Evolutionary conservation across 1,140 invertebrate genomes (phyloP).

Genomic region (Orussus abietinus): DNA sequence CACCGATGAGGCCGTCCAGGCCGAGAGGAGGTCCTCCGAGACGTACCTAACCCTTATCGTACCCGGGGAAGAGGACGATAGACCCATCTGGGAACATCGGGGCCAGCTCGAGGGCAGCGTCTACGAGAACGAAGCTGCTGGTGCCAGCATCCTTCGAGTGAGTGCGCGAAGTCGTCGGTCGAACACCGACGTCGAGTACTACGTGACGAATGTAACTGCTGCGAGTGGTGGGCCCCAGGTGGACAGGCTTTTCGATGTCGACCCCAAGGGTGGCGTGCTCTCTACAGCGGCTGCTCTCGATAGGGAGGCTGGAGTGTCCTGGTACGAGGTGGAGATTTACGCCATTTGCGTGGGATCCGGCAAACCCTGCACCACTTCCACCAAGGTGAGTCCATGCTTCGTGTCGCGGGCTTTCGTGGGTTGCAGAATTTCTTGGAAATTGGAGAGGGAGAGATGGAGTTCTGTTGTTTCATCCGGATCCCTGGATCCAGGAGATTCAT

Average conservation of each 20-base stretch:
- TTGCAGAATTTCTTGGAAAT: slow-evolving; percentile 1
- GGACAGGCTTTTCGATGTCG: slow-evolving; percentile 84
- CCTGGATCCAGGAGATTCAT: too few relatives aligned
- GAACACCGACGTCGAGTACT: slow-evolving; percentile 77
- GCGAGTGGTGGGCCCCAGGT: slow-evolving; percentile 66
- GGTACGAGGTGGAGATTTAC: slow-evolving; percentile 79
- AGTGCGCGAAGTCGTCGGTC: slow-evolving; percentile 59
- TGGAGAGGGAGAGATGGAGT: not conserved
- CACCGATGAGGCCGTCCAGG: slow-evolving; percentile 85
- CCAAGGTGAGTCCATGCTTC: slow-evolving; percentile 66
- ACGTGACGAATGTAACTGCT: slow-evolving; percentile 84
- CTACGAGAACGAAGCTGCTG: slow-evolving; percentile 82
- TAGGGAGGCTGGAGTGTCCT: slow-evolving; percentile 74
- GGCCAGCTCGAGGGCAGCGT: slow-evolving; percentile 68
- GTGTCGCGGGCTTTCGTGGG: not conserved
- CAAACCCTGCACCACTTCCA: slow-evolving; percentile 67
- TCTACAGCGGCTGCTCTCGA: slow-evolving; percentile 82
- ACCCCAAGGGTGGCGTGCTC: slow-evolving; percentile 81
- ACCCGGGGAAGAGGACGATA: slow-evolving; percentile 48
- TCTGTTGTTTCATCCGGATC: too few relatives aligned
- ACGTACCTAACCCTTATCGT: slow-evolving; percentile 78
- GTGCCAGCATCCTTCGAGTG: slow-evolving; percentile 77
- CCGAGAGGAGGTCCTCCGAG: slow-evolving; percentile 78
- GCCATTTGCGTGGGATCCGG: slow-evolving; percentile 66
- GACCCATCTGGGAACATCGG: slow-evolving; percentile 61